Base-by-base conservation (phyloP, 2,797 vertebrate genomes). In the Poecilia velifera region DNA sequence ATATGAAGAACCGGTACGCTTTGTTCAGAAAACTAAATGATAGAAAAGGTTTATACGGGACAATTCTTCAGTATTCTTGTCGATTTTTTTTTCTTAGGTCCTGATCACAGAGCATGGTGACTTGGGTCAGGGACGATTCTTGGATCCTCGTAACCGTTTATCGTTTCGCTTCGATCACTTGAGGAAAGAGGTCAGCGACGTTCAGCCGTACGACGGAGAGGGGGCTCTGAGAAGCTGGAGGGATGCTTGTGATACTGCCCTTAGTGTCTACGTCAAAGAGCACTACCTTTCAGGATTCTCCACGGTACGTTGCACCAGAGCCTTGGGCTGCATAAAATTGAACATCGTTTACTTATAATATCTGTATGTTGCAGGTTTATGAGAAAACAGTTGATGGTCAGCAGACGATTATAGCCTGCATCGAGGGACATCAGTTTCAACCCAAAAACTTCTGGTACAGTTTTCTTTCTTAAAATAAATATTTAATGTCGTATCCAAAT, bases 351-450 rank as follows among this genome's bases (percentile, higher is more conserved):
- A 47, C 6, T 1, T 6, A 25, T 78, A 12, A 6, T 1, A 20
- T 85, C 74, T 62, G 80, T 88, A 84, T 83, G 73, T 79, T 92
- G 79, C 94, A 99, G 98, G 98, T 98, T 12, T 99, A 99, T 92
- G 98, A 97, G 81, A 99, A 99, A 96, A 98, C 96, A 6, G 97
- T 99, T 92, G 98, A 99, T 85, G 97, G 98, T 87, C 98, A 99
- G 89, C 97, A 99, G 94, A 98, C 97, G 39, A 97, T 99, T 92
- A 99, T 99, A 91, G 98, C 96, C 74, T 99, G 98, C 91, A 98
- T 99, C 90, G 98, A 99, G 88, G 98, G 98, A 92, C 98, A 99
- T 96, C 97, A 99, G 90, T 99, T 99, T 94, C 98, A 99, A 96
- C 98, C 98, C 92, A 99, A 99, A 96, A 99, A 99, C 90, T 99